A percentile compares a stretch with the other conserved stretches of the same genome.
These are phyloP conservation scores for Lagria hirta DNA, from an alignment of 2,888 invertebrate species.

Conservation along the genomic window DNA sequence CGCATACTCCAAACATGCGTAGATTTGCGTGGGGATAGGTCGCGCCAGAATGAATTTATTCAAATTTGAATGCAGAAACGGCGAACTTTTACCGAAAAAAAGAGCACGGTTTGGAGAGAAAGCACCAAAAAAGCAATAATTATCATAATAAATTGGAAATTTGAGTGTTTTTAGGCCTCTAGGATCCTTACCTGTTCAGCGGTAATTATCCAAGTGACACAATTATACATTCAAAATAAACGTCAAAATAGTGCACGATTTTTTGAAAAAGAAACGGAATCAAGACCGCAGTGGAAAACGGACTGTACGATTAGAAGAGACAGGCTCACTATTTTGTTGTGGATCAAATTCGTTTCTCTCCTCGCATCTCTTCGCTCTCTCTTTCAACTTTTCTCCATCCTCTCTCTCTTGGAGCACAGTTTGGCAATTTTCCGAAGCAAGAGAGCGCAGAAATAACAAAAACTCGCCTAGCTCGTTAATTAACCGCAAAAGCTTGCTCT, in stretches of 20 bases:
- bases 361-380: slow-evolving; percentile 56
- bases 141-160: slow-evolving; percentile 1
- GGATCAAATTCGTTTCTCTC: slow-evolving; percentile 57
- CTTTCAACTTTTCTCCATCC: slow-evolving; percentile 56
- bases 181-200: slow-evolving; percentile 53
- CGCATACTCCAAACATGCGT: slow-evolving; percentile 41
- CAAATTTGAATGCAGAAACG: slow-evolving; percentile 29
- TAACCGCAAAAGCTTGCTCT: slow-evolving; percentile 43
- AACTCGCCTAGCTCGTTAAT: slow-evolving; percentile 45
- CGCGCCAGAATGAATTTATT: slow-evolving; percentile 41
- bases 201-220: slow-evolving; percentile 45
- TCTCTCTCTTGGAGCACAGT: slow-evolving; percentile 54
- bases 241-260: slow-evolving; percentile 43
- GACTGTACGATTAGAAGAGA: slow-evolving; percentile 55
- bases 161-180: slow-evolving; percentile 39
- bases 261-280: slow-evolving; percentile 46
- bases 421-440: slow-evolving; percentile 29
- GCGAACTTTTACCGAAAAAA: slow-evolving; percentile 2
- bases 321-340: slow-evolving; percentile 58
- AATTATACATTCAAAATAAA: slow-evolving; percentile 50
- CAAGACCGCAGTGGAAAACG: slow-evolving; percentile 54
- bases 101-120: slow-evolving; percentile 8
- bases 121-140: slow-evolving; percentile 7
- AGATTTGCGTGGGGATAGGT: slow-evolving; percentile 44
- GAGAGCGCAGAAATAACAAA: no score